phyloP scores from a whole-genome alignment of 2,113 vertebrate genomes.

The Calonectris borealis region DNA sequence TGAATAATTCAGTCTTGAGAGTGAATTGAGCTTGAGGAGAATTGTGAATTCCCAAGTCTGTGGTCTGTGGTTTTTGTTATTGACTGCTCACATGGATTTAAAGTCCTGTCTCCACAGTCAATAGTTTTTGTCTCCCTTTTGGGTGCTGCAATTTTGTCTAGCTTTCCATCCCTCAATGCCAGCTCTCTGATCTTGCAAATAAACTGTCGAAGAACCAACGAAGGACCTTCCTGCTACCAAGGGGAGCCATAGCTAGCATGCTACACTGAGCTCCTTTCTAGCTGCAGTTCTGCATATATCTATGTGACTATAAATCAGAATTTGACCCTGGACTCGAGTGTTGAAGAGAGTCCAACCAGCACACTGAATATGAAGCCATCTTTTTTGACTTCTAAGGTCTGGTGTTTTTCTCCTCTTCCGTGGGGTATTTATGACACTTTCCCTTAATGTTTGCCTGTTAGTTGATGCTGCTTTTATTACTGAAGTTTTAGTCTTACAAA shows the following conservation, averaged over 20 bases:
- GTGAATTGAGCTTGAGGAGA: neutral
- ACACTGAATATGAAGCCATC: neutral
- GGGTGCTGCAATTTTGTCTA: neutral
- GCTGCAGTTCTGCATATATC: neutral
- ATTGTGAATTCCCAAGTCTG: neutral
- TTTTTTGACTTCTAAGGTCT: neutral
- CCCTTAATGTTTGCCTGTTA: neutral
- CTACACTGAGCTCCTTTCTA: neutral
- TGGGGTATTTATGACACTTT: neutral
- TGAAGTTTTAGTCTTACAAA: neutral
- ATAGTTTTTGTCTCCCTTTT: neutral
- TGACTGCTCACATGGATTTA: conserved; percentile 13
- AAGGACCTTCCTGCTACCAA: neutral
- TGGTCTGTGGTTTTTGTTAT: conserved; percentile 8
- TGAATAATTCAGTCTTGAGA: conserved; percentile 11
- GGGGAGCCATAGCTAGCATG: neutral
- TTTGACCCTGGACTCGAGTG: neutral
- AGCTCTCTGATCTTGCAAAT: neutral
- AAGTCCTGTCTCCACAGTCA: neutral
- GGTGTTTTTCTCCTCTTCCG: neutral
- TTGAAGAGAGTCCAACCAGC: neutral
- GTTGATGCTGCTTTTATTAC: neutral
- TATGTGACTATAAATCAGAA: neutral
- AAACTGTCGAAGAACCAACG: neutral
- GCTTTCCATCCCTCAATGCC: neutral